phyloP scores from a whole-genome alignment of 1,140 invertebrate species.

The Homarus americanus region DNA sequence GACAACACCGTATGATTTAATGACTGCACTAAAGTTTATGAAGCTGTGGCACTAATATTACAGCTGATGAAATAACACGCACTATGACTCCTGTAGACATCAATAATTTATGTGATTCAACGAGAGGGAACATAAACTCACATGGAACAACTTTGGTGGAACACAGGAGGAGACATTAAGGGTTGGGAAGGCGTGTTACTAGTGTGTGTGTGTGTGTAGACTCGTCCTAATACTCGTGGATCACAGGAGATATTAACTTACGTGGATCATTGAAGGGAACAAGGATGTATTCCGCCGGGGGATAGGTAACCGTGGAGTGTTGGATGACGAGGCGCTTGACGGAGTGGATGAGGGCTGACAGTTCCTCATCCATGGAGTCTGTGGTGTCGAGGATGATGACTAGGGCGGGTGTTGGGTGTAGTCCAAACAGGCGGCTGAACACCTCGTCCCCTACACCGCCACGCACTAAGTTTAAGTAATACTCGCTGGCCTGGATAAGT shows the following conservation, averaged over 20 bases:
- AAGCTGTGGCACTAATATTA: too few species aligned
- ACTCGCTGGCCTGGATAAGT: slow-evolving; percentile 62
- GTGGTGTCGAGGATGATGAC: slow-evolving; percentile 65
- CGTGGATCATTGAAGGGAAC: slow-evolving; percentile 64
- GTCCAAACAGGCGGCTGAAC: slow-evolving; percentile 43
- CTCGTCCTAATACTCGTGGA: too few species aligned
- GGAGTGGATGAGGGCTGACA: slow-evolving; percentile 33
- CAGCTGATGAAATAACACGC: too few species aligned
- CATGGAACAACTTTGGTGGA: too few species aligned
- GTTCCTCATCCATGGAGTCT: slow-evolving; percentile 51
- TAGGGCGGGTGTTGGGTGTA: slow-evolving; percentile 51
- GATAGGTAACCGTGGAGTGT: slow-evolving; percentile 5
- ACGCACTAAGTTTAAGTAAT: slow-evolving; percentile 52
- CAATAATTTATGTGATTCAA: too few species aligned
- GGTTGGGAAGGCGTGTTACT: too few species aligned
- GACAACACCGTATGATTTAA: too few species aligned
- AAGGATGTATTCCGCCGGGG: slow-evolving; percentile 52
- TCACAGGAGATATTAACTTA: neutral
- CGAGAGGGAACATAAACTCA: too few species aligned
- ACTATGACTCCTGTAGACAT: too few species aligned
- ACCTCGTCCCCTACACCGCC: slow-evolving; percentile 32
- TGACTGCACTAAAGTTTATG: too few species aligned
- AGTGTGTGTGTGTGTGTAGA: too few species aligned
- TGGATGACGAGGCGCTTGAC: slow-evolving; percentile 19
- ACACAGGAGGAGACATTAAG: too few species aligned